Base-by-base conservation (phyloP, 1,140 invertebrate species). In the Hycleus phaleratus region DNA sequence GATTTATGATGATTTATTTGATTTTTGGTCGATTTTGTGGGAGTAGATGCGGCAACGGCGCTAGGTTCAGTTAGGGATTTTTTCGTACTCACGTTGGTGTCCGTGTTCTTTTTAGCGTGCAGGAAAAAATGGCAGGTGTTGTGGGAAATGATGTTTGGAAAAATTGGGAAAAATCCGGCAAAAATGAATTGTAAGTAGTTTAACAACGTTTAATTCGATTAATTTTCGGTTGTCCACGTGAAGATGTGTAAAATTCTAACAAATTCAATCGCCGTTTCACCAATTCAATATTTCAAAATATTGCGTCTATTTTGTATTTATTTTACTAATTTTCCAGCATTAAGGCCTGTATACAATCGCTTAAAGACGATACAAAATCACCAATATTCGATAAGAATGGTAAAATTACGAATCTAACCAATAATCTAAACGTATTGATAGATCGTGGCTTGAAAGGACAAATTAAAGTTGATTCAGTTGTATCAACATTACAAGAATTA, bases 401-500 rank as follows among this genome's bases (percentile, higher is more conserved):
- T 38, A 79, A 77, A 66, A 52, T 76, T 4, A 75, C 76, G 55
- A 74, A 74, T 26, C 69, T 84, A 42, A 80, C 77, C 38, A 75
- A 75, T 63, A 76, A 75, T 65, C 73, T 85, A 26, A 81, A 82
- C 67, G 76, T 80, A 55, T 76, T 91, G 57, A 76, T 90, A 52
- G 81, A 82, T 59, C 82, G 84, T 73, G 85, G 85, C 53, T 75
- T 88, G 46, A 79, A 79, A 58, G 87, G 85, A 44, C 76, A 73
- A 51, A 65, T 90, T 47, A 87, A 87, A 68, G 87, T 83, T 71
- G 88, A 91, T 69, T 75, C 78, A 58, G 81, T 87, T 46, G 74
- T 87, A 25, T 75, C 78, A 56, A 78, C 81, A 26, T 75, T 91
- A 43, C 76, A 75, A 64, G 87, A 90, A 71, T 76, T 90, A 54